Conservation (phyloP, 1,140 invertebrate species). For the Drosophila erecta region DNA sequence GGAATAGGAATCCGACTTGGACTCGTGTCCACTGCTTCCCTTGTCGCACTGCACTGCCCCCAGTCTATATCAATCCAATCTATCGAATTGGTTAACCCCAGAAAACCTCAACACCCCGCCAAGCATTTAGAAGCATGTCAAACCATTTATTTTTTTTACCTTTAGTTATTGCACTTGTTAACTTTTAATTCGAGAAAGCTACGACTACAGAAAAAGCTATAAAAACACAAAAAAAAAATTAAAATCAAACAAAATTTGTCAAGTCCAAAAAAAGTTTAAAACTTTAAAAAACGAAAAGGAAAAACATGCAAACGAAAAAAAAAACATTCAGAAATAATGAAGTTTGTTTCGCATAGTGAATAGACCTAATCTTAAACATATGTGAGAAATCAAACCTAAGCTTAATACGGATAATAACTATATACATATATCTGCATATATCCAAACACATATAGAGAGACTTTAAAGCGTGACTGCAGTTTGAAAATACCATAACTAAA, state of each 20-base stretch:
- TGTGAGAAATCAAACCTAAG: conserved; percentile 81
- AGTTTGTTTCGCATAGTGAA: conserved; percentile 78
- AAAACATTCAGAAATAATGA: conserved; percentile 54
- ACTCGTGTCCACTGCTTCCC: conserved; percentile 11
- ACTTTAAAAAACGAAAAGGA: conserved; percentile 61
- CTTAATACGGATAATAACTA: conserved; percentile 77
- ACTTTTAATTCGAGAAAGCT: conserved; percentile 61
- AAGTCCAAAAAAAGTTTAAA: conserved; percentile 76
- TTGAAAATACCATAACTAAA: conserved; percentile 34
- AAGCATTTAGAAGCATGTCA: conserved; percentile 72
- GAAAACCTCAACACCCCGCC: conserved; percentile 30
- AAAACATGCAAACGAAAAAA: conserved; percentile 53
- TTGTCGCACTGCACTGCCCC: conserved; percentile 50
- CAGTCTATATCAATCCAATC: conserved; percentile 27
- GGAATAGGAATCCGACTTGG: conserved; percentile 9
- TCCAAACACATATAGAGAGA: conserved; percentile 39
- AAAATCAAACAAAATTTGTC: conserved; percentile 51
- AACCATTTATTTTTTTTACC: conserved; percentile 42
- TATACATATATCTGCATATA: conserved; percentile 57
- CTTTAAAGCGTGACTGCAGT: conserved; percentile 52
- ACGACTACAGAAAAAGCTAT: conserved; percentile 35
- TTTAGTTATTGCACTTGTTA: conserved; percentile 75
- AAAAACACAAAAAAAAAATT: conserved; percentile 48
- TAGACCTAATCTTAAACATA: conserved; percentile 73
- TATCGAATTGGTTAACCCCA: conserved; percentile 12